Evolutionary conservation across 2,888 invertebrate species (phyloP).

Genomic region (Phanerotoma sp.): DNA sequence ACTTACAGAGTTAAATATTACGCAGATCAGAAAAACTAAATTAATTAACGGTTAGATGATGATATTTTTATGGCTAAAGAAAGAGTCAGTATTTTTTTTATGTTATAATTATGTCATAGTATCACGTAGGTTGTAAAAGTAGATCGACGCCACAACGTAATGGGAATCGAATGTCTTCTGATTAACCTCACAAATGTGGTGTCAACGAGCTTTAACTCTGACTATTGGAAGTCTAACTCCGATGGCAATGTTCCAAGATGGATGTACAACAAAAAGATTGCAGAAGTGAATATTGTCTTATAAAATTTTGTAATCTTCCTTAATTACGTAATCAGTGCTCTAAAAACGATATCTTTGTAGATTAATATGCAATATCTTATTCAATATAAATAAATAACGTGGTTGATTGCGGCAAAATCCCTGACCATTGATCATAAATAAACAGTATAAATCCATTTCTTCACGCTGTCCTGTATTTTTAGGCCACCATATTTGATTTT

Average conservation of each 20-base stretch:
- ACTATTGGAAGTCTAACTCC: conserved; percentile 32
- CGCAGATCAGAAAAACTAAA: background rate
- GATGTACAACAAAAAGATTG: conserved; percentile 30
- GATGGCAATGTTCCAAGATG: conserved; percentile 18
- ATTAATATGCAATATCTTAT: no score
- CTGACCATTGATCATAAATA: no score
- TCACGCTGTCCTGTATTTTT: no score
- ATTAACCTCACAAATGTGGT: conserved; percentile 51
- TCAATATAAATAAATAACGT: no score
- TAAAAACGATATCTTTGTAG: no score
- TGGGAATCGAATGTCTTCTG: conserved; percentile 50
- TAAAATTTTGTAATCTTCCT: no score
- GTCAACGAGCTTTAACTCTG: conserved; percentile 54
- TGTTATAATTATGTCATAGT: conserved; percentile 14
- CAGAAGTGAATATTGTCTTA: no score
- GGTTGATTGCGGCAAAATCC: no score
- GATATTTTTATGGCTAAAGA: background rate
- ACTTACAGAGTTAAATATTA: background rate
- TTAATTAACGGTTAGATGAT: background rate
- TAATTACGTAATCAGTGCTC: no score
- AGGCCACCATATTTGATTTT: no score
- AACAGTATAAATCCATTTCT: no score
- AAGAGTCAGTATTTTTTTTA: background rate
- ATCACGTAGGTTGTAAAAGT: conserved; percentile 22
- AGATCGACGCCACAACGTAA: conserved; percentile 25